Percentiles rank a stretch among this genome's conserved stretches.
Conservation (phyloP, 1,140 invertebrate genomes). For the Bicyclus anynana region DNA sequence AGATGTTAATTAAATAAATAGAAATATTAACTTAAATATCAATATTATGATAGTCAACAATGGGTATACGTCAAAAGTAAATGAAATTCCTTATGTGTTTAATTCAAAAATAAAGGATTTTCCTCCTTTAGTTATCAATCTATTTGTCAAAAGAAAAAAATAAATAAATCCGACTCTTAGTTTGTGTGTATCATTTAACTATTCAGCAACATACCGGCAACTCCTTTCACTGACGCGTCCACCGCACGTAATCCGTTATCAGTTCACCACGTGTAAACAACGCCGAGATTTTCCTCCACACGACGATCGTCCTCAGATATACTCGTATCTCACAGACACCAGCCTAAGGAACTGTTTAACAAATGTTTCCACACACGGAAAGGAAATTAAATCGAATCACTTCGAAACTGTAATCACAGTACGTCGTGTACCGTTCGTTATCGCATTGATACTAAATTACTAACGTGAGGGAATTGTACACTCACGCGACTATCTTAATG, state of each 20-base stretch:
- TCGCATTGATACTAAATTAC: slow-evolving; percentile 56
- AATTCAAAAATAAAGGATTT: too few species aligned
- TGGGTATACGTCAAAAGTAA: too few species aligned
- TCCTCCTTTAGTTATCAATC: too few species aligned
- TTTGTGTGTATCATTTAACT: neutral
- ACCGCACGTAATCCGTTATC: slow-evolving; percentile 29
- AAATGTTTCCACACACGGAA: neutral
- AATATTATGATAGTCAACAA: too few species aligned
- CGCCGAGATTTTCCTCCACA: neutral
- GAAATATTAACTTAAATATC: too few species aligned
- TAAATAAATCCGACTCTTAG: too few species aligned
- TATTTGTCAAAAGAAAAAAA: too few species aligned
- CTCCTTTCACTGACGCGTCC: slow-evolving; percentile 30
- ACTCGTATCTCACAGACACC: slow-evolving; percentile 1
- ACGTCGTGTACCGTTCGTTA: slow-evolving; percentile 54
- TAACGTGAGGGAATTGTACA: slow-evolving; percentile 39
- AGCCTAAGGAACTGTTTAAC: neutral
- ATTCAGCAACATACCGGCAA: slow-evolving; percentile 27
- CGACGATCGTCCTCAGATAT: neutral
- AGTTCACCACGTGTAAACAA: slow-evolving; percentile 9
- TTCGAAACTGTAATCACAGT: slow-evolving; percentile 30
- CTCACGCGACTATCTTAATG: slow-evolving; percentile 48
- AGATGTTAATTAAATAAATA: too few species aligned
- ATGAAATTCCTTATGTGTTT: too few species aligned
- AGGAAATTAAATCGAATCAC: slow-evolving; percentile 3